Conservation (phyloP, 2,888 invertebrate genomes). For the Himalopsyche kuldschensis region DNA sequence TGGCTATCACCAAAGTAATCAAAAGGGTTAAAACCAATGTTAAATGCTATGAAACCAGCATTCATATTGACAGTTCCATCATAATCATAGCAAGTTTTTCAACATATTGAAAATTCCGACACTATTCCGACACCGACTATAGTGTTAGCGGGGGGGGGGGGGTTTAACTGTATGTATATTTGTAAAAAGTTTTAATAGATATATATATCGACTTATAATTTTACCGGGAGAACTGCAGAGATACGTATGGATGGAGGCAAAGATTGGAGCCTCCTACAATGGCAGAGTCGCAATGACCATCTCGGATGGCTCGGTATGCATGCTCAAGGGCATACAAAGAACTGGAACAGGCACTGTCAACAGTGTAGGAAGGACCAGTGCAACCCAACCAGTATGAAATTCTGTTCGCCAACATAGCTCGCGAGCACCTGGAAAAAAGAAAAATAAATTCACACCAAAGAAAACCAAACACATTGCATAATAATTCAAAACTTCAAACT, state of each 20-base stretch:
- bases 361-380: conserved; percentile 83
- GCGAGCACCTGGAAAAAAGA: conserved; percentile 67
- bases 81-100: no score
- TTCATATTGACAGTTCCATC: no score
- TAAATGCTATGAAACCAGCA: no score
- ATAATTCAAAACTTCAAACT: not conserved
- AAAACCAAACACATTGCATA: not conserved
- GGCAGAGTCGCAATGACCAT: conserved; percentile 84
- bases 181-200: no score
- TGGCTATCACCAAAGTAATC: no score
- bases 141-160: no score
- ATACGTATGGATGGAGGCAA: conserved; percentile 83
- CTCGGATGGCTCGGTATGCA: conserved; percentile 73
- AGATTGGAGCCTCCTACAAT: conserved; percentile 87
- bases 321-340: conserved; percentile 85
- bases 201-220: not conserved
- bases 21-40: no score
- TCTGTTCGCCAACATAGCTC: conserved; percentile 90
- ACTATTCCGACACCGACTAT: no score
- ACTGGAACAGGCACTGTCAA: conserved; percentile 96
- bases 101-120: no score
- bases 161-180: no score
- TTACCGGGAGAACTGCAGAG: conserved; percentile 81
- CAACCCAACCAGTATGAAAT: conserved; percentile 87
- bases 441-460: no score